phyloP scores from a whole-genome alignment of 30 jellyfish, hydroid and myxozoan species.

The Chrysaora quinquecirrha region DNA sequence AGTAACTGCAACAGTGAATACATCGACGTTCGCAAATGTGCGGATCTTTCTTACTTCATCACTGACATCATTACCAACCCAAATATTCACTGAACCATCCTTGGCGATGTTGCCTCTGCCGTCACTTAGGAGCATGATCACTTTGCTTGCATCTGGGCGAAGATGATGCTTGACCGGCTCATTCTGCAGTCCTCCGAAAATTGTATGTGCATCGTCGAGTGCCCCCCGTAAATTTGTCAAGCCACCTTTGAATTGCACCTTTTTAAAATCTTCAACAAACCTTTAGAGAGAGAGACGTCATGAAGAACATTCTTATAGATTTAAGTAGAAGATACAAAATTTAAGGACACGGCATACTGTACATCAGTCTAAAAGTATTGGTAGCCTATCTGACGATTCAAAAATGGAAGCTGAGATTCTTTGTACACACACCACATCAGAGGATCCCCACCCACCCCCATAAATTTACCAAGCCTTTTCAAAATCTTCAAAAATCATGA shows the following conservation, averaged over 20 bases:
- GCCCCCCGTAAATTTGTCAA: constrained; percentile 85
- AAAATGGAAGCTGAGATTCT: too few relatives aligned
- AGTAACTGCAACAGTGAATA: constrained; percentile 66
- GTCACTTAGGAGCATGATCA: constrained; percentile 84
- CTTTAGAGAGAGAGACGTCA: too few relatives aligned
- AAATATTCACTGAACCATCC: constrained; percentile 33
- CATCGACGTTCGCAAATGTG: constrained; percentile 24
- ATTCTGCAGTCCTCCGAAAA: constrained; percentile 66
- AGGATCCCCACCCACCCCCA: too few relatives aligned
- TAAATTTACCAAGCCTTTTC: too few relatives aligned
- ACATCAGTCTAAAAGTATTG: too few relatives aligned
- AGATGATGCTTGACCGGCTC: constrained; percentile 39
- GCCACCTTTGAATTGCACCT: constrained; percentile 54
- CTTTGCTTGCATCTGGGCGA: constrained; percentile 82
- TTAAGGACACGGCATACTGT: too few relatives aligned
- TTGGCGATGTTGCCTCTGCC: constrained; percentile 78
- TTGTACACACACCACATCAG: too few relatives aligned
- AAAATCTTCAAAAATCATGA: too few relatives aligned
- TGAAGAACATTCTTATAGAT: too few relatives aligned
- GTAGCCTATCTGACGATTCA: too few relatives aligned
- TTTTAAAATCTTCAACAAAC: constrained; percentile 69
- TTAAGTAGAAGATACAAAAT: too few relatives aligned
- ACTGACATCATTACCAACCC: constrained; percentile 42
- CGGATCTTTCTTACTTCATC: constrained; percentile 46
- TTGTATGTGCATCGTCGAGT: constrained; percentile 75